Percentiles rank a stretch among this genome's conserved stretches.
Conservation (phyloP, 2,113 vertebrate species). For the Anolis sagrei region DNA sequence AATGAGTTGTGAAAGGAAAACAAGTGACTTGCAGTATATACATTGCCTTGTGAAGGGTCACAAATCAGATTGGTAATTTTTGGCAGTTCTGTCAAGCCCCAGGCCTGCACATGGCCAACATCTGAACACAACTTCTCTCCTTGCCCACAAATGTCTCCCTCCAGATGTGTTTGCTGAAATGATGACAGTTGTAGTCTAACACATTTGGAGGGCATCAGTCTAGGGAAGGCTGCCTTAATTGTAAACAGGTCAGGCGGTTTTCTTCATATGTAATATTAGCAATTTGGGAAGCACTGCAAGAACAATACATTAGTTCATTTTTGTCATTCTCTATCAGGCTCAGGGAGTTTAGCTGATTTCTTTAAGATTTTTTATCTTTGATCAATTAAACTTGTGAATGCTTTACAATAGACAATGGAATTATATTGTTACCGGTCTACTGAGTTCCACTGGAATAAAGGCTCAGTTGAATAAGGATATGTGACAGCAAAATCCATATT, state of each 20-base stretch:
- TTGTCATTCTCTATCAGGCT: not conserved
- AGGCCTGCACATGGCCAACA: not conserved
- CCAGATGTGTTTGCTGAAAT: not conserved
- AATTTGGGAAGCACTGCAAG: not conserved
- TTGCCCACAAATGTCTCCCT: not conserved
- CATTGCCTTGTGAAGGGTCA: not conserved
- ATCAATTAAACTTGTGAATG: not conserved
- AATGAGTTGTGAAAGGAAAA: not conserved
- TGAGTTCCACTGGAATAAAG: conserved; percentile 46
- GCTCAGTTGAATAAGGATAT: not conserved
- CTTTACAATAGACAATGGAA: conserved; percentile 11
- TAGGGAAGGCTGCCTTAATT: not conserved
- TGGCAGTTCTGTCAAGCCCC: not conserved
- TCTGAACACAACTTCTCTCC: not conserved
- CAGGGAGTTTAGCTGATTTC: not conserved
- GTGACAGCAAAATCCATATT: not conserved
- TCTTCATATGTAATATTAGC: not conserved
- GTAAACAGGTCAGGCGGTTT: not conserved
- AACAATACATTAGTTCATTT: conserved; percentile 14
- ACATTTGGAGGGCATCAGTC: not conserved
- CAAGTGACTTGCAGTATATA: not conserved
- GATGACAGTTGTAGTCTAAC: not conserved
- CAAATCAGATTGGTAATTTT: not conserved
- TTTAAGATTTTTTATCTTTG: conserved; percentile 3
- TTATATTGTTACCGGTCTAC: not conserved